These are phyloP conservation scores for Drosophila prosaltans DNA, from an alignment of 1,140 invertebrate species.

Conservation along the genomic window DNA sequence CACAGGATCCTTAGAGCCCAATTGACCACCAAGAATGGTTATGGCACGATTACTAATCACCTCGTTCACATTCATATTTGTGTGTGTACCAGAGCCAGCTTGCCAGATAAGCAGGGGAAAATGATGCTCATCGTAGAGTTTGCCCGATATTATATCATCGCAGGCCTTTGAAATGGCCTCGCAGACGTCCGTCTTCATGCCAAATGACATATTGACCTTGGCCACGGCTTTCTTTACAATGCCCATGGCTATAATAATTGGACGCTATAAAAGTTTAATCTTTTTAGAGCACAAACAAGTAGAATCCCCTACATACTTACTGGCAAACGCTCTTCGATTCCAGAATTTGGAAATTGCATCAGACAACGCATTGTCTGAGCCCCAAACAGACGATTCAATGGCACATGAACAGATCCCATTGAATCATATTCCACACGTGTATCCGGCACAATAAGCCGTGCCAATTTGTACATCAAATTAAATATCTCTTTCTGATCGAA, in stretches of 20 bases:
- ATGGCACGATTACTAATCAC: constrained; percentile 96
- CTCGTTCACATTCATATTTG: constrained; percentile 99
- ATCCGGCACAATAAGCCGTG: constrained; percentile 45
- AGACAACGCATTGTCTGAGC: constrained; percentile 97
- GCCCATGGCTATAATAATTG: constrained; percentile 96
- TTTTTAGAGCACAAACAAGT: no score
- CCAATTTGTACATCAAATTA: constrained; percentile 60
- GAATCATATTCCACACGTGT: constrained; percentile 92
- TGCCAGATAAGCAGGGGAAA: constrained; percentile 99
- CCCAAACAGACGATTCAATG: constrained; percentile 96
- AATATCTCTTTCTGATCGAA: constrained; percentile 70
- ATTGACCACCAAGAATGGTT: constrained; percentile 94
- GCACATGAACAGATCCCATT: constrained; percentile 96
- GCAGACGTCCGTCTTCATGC: constrained; percentile 93
- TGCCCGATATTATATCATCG: constrained; percentile 97
- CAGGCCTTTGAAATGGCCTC: constrained; percentile 95
- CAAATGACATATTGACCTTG: constrained; percentile 95
- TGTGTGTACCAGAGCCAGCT: constrained; percentile 98
- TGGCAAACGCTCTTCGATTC: constrained; percentile 94
- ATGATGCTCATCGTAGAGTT: constrained; percentile 94
- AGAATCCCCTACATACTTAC: constrained; percentile 83
- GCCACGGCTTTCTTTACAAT: constrained; percentile 98
- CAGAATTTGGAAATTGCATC: constrained; percentile 98
- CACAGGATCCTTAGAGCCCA: constrained; percentile 97
- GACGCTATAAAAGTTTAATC: constrained; percentile 84